Evolutionary conservation across 2,888 invertebrate genomes (phyloP), one percentile per base, ranked within the genome.

Genomic region (Cataglyphis rosenhaueri): DNA sequence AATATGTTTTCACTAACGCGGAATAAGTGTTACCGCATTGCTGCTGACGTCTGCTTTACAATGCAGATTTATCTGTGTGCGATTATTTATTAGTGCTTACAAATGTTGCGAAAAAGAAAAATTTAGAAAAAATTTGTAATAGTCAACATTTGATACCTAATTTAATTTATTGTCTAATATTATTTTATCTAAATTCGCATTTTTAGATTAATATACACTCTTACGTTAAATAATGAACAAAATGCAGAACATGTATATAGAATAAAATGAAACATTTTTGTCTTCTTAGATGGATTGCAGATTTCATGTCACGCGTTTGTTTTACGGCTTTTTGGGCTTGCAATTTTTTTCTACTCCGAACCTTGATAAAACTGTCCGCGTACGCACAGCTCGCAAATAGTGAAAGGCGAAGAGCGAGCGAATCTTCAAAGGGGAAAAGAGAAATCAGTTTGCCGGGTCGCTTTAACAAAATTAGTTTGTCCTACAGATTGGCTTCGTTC

Each of bases 391-490:
- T 1, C 1, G 81, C 81, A 76, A 83, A 83, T 74, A 79, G 44
- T 68, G 73, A 41, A 57, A 75, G 32, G 48, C 48, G 29, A 59
- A 48, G 57, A 44, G 70, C 44, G 52, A 10, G 25, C 32, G 29
- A 44, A 38, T 21, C 55, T 78, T 68, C 57, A 81, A 41, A 21
- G 52, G 29, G 32, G 18, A 52, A 48, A 57, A 82, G 48, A 66
- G 48, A 32, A 76, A 64, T 65, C 75, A 35, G 25, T 73, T 21
- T 35, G 79, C 35, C 83, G 70, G 57, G 75, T 88, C 89, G 88
- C 91, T 92, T 92, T 91, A 90, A 87, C 88, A 88, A 91, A 92
- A 92, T 92, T 92, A 92, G 90, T 91, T 92, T 90, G 88, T 88
- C 84, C 84, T 84, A 83, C 61, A 84, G 81, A 88, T 68, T 81